phyloP scores from a whole-genome alignment of 2,797 vertebrate genomes.

The Phataginus tetradactyla region DNA sequence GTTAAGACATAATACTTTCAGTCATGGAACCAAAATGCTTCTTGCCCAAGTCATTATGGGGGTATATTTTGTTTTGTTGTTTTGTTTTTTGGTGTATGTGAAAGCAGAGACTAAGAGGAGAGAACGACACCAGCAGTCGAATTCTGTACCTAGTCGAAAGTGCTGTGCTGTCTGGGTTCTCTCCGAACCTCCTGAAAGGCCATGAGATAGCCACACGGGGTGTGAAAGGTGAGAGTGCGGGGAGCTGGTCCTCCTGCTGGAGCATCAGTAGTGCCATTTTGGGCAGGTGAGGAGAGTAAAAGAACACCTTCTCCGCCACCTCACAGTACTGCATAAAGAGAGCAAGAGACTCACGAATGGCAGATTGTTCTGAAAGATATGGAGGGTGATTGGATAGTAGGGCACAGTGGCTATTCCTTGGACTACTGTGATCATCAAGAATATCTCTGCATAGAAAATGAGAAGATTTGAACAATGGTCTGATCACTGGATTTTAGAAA shows the following conservation, averaged over 20 bases:
- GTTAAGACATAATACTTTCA: background rate
- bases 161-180: background rate
- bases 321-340: background rate
- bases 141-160: background rate
- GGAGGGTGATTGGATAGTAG: background rate
- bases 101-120: background rate
- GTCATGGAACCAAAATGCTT: background rate
- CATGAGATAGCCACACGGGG: background rate
- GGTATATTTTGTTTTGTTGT: background rate
- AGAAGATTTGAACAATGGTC: background rate
- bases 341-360: background rate
- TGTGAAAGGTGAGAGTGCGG: background rate
- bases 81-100: no score
- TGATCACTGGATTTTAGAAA: background rate
- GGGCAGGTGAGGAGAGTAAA: background rate
- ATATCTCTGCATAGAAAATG: conserved; percentile 5
- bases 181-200: background rate
- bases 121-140: background rate
- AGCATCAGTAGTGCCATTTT: background rate
- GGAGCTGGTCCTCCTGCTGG: background rate
- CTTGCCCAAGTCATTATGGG: background rate
- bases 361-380: conserved; percentile 8
- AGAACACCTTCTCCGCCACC: background rate
- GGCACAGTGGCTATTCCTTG: background rate
- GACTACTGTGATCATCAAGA: background rate